Evolutionary conservation across 2,888 invertebrate species (phyloP).

Genomic region (Epistrophe grossulariae): DNA sequence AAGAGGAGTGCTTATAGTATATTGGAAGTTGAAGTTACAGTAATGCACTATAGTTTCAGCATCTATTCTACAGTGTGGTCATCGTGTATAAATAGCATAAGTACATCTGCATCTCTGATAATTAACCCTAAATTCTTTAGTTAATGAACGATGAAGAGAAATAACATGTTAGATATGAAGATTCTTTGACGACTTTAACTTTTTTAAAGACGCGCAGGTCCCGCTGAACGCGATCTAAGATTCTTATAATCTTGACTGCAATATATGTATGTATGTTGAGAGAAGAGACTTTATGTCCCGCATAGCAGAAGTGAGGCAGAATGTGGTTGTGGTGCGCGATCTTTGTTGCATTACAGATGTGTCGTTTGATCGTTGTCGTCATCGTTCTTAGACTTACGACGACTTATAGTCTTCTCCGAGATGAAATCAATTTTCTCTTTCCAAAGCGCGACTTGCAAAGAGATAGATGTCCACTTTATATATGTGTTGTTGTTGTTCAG

Average conservation of each 20-base stretch:
- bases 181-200: conserved; percentile 25
- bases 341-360: conserved; percentile 19
- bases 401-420: conserved; percentile 18
- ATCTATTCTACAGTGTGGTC: not conserved
- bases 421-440: conserved; percentile 69
- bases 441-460: conserved; percentile 31
- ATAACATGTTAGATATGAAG: conserved; percentile 31
- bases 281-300: conserved; percentile 8
- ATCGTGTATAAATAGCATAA: not conserved
- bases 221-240: conserved; percentile 42
- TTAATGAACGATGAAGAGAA: conserved; percentile 64
- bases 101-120: conserved; percentile 61
- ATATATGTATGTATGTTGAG: not conserved
- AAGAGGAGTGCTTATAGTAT: not conserved
- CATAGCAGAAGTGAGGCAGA: not conserved
- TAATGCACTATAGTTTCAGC: conserved; percentile 11
- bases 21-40: conserved; percentile 11
- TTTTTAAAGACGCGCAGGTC: conserved; percentile 7
- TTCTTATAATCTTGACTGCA: conserved; percentile 31
- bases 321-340: conserved; percentile 31
- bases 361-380: conserved; percentile 24
- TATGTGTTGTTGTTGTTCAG: not conserved
- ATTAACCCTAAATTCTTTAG: conserved; percentile 74
- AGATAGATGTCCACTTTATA: conserved; percentile 56
- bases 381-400: not conserved